phyloP scores from a whole-genome alignment of 2,797 vertebrate species.

The Thalassophryne amazonica region DNA sequence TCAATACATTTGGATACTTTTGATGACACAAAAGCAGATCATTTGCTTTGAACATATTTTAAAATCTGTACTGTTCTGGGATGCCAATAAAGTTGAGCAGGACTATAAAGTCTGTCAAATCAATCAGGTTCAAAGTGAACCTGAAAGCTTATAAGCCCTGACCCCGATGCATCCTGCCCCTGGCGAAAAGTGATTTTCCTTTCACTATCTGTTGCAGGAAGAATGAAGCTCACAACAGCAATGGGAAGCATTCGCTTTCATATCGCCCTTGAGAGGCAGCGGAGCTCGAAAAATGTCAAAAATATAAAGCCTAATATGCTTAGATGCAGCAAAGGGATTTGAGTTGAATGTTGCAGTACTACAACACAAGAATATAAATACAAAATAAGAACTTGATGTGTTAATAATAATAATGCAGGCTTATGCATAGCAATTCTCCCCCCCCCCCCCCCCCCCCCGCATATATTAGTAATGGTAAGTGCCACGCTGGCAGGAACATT shows the following conservation, averaged over 20 bases:
- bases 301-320: constrained; percentile 39
- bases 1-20: too few species aligned
- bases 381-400: neutral
- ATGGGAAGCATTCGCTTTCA: constrained; percentile 50
- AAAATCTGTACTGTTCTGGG: too few species aligned
- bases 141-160: constrained; percentile 67
- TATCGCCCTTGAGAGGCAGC: constrained; percentile 62
- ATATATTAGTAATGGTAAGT: too few species aligned
- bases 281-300: constrained; percentile 28
- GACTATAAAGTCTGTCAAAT: too few species aligned
- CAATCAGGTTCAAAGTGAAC: constrained; percentile 57
- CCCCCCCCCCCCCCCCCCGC: too few species aligned
- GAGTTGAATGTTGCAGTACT: constrained; percentile 9
- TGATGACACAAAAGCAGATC: too few species aligned
- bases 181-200: constrained; percentile 66
- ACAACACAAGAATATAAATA: neutral
- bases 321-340: constrained; percentile 21
- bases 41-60: too few species aligned
- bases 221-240: constrained; percentile 26
- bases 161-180: constrained; percentile 54
- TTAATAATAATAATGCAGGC: too few species aligned
- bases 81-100: too few species aligned
- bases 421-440: too few species aligned
- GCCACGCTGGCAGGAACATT: too few species aligned
- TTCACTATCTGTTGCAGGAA: constrained; percentile 66